Conservation (phyloP, 2,113 vertebrate species). For the Toxostoma redivivum region DNA sequence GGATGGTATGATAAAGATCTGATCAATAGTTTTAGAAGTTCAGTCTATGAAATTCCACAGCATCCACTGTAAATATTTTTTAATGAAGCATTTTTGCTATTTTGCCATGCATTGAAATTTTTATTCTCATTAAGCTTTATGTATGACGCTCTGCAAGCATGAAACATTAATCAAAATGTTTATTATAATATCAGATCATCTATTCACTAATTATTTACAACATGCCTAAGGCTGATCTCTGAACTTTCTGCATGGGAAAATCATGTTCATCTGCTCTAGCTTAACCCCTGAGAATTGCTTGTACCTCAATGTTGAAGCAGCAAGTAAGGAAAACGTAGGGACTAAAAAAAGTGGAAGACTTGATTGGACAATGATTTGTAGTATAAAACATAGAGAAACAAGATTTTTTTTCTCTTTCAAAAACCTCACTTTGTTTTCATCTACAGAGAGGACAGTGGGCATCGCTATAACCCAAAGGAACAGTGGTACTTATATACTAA, state of each 20-base stretch:
- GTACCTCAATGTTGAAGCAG: background rate
- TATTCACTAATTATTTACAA: conserved; percentile 3
- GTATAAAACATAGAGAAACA: background rate
- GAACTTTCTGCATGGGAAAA: background rate
- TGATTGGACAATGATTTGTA: background rate
- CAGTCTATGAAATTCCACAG: background rate
- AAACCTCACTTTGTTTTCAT: background rate
- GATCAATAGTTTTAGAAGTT: background rate
- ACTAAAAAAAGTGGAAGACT: background rate
- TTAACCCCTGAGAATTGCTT: background rate
- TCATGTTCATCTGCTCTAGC: background rate
- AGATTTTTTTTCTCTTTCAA: background rate
- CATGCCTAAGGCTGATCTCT: background rate
- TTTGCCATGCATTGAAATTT: background rate
- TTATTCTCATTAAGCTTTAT: background rate
- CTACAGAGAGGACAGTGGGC: background rate
- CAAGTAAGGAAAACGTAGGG: background rate
- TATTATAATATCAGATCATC: background rate
- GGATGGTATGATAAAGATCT: background rate
- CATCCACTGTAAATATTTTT: background rate
- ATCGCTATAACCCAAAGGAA: background rate
- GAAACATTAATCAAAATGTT: background rate
- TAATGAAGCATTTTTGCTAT: background rate
- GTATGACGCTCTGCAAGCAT: background rate
- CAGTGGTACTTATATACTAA: background rate